phyloP scores from a whole-genome alignment of 2,113 vertebrate species.

The Melierax canorus region DNA sequence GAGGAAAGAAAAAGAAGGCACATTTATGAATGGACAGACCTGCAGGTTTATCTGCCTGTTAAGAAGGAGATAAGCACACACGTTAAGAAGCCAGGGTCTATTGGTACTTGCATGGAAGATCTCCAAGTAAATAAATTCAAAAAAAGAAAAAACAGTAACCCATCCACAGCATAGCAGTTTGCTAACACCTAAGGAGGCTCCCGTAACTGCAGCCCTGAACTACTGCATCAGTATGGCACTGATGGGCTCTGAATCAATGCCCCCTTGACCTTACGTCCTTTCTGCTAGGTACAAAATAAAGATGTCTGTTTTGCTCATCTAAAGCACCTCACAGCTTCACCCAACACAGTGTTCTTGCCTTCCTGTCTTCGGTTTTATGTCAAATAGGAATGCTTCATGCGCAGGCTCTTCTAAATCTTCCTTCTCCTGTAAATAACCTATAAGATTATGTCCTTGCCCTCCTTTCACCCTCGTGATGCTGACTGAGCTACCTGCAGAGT shows the following conservation, averaged over 20 bases:
- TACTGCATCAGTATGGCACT: background rate
- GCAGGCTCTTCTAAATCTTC: background rate
- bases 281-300: background rate
- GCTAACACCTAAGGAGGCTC: background rate
- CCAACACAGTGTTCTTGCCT: background rate
- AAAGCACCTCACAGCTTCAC: background rate
- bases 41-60: background rate
- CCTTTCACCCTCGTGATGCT: background rate
- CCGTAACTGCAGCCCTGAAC: background rate
- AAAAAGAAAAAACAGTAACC: background rate
- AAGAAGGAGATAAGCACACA: background rate
- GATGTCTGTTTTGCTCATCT: background rate
- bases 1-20: background rate
- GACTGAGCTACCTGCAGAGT: background rate
- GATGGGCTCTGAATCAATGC: background rate
- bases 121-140: background rate
- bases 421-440: background rate
- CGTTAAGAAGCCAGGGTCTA: background rate
- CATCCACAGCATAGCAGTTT: background rate
- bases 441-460: background rate
- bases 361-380: background rate
- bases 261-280: background rate
- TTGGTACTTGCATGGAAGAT: background rate
- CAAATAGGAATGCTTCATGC: background rate
- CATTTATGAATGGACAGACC: background rate